Evolutionary conservation across 2,113 vertebrate species (phyloP).

Genomic region (Salminus brasiliensis): DNA sequence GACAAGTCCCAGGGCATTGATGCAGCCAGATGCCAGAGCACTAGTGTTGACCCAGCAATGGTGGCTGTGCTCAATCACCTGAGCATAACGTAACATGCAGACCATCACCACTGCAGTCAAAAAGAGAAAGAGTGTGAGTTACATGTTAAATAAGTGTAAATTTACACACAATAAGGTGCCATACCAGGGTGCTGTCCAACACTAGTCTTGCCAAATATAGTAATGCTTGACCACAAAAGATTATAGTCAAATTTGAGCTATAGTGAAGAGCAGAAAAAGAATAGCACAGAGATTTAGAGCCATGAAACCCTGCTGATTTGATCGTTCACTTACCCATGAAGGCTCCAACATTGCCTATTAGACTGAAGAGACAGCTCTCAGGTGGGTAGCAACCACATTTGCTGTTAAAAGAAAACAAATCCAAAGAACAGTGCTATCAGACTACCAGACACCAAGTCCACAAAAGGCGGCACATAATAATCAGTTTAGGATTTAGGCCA

Average conservation of each 20-base stretch:
- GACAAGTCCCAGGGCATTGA: constrained; percentile 85
- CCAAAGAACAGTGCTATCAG: neutral
- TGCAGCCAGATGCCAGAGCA: constrained; percentile 84
- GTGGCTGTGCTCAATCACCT: constrained; percentile 87
- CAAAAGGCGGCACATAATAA: neutral
- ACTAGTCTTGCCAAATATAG: too few species aligned
- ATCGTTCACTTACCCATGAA: constrained; percentile 88
- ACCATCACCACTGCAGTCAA: constrained; percentile 83
- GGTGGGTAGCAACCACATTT: constrained; percentile 91
- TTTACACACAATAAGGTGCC: too few species aligned
- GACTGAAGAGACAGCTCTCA: constrained; percentile 93
- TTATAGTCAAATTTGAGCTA: too few species aligned
- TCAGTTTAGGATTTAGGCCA: neutral
- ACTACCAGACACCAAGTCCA: constrained; percentile 3
- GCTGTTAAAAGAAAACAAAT: constrained; percentile 66
- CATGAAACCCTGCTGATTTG: neutral
- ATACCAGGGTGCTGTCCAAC: too few species aligned
- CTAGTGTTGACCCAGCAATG: constrained; percentile 87
- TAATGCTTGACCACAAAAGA: too few species aligned
- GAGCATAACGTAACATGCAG: constrained; percentile 88
- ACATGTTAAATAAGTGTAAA: neutral
- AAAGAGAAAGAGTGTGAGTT: neutral
- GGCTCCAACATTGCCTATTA: constrained; percentile 90
- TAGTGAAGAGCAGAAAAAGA: neutral
- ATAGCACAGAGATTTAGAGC: neutral